phyloP scores from a whole-genome alignment of 2,113 vertebrate species.

The Protobothrops mucrosquamatus region DNA sequence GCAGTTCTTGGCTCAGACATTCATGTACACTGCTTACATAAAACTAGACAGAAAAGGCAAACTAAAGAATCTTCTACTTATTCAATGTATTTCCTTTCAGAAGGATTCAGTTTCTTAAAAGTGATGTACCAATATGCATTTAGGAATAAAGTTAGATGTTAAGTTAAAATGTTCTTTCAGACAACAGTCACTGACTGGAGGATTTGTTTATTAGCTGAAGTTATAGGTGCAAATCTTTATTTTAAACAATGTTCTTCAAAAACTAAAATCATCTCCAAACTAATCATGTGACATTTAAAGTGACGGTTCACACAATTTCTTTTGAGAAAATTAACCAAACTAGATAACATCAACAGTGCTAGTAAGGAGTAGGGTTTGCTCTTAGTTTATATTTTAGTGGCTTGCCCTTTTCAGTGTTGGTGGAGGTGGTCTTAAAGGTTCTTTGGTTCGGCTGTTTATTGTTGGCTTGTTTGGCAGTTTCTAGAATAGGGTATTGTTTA shows the following conservation, averaged over 20 bases:
- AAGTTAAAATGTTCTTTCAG: conserved; percentile 22
- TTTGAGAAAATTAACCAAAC: background rate
- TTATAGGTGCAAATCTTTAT: background rate
- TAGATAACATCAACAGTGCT: background rate
- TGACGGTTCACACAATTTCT: background rate
- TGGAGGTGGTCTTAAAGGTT: background rate
- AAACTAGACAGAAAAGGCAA: background rate
- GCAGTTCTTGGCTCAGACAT: no score
- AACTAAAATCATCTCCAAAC: background rate
- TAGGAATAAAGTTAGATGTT: conserved; percentile 33
- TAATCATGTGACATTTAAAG: background rate
- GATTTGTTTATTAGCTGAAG: conserved; percentile 35
- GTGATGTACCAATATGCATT: background rate
- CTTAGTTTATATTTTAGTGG: background rate
- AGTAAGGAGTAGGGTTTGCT: background rate
- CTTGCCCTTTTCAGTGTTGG: background rate
- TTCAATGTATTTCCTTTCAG: background rate
- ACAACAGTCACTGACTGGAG: conserved; percentile 16
- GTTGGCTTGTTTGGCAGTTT: background rate
- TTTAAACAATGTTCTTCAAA: background rate
- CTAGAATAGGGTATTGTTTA: background rate
- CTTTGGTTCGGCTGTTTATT: background rate
- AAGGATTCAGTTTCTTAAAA: background rate
- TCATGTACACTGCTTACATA: no score
- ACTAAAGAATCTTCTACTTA: background rate